A percentile compares a stretch with the other conserved stretches of the same genome.
Evolutionary conservation across 2,888 invertebrate species (phyloP).

Genomic region (Hyposoter didymator): DNA sequence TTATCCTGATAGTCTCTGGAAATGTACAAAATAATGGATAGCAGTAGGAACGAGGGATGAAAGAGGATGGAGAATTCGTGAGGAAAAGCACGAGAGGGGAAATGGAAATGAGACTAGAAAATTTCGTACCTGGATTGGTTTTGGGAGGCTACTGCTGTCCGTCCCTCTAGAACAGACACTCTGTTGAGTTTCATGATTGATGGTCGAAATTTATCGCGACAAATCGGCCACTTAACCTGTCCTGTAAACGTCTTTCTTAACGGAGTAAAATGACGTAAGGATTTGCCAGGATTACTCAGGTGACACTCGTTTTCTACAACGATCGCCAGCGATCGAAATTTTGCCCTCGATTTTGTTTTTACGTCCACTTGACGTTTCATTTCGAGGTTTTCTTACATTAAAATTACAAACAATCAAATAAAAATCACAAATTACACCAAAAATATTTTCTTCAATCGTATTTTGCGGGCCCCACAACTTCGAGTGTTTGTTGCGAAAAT

Average conservation of each 20-base stretch:
- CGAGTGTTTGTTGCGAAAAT: constrained; percentile 43
- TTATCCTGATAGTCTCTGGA: neutral
- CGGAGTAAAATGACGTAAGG: neutral
- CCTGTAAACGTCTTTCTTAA: neutral
- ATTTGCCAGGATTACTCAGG: constrained; percentile 18
- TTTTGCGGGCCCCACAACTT: neutral
- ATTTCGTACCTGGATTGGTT: constrained; percentile 72
- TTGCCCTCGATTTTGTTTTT: constrained; percentile 51
- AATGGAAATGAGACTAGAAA: constrained; percentile 68
- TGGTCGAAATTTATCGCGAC: constrained; percentile 1
- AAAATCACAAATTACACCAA: constrained; percentile 19
- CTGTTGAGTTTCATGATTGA: constrained; percentile 66
- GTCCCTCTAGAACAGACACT: constrained; percentile 67
- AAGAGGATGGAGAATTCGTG: constrained; percentile 48
- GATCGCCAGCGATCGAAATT: neutral
- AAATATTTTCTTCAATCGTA: constrained; percentile 1
- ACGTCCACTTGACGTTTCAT: constrained; percentile 50
- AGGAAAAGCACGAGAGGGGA: constrained; percentile 73
- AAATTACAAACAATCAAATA: constrained; percentile 37
- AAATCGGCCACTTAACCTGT: neutral
- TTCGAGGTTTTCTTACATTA: constrained; percentile 58
- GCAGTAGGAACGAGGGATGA: neutral
- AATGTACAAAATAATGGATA: constrained; percentile 12
- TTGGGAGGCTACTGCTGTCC: constrained; percentile 64
- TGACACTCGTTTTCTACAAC: constrained; percentile 32